Conservation (phyloP, 1,140 invertebrate species). For the Drosophila bifasciata region DNA sequence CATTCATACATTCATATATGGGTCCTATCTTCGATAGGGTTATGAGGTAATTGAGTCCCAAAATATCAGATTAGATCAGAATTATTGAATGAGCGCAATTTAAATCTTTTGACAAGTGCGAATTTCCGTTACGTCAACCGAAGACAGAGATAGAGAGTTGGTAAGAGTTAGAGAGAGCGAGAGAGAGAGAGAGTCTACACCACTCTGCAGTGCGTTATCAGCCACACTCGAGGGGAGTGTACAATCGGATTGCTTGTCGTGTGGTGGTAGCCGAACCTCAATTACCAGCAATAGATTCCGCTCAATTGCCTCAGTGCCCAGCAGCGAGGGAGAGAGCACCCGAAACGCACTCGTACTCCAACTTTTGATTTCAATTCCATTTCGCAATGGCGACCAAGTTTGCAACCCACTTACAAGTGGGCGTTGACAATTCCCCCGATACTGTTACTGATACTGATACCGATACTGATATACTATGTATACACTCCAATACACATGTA, state of each 20-base stretch:
- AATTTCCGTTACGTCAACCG: slow-evolving; percentile 62
- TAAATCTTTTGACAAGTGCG: slow-evolving; percentile 47
- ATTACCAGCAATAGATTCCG: slow-evolving; percentile 31
- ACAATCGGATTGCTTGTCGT: slow-evolving; percentile 44
- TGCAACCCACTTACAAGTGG: slow-evolving; percentile 53
- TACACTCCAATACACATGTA: slow-evolving; percentile 23
- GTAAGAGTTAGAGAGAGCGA: too few species aligned
- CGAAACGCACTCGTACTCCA: neutral
- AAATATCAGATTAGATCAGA: slow-evolving; percentile 50
- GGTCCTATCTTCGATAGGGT: neutral
- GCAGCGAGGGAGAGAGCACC: neutral
- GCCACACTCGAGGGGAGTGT: neutral
- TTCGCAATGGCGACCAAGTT: slow-evolving; percentile 34
- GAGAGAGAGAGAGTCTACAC: too few species aligned
- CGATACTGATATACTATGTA: slow-evolving; percentile 14
- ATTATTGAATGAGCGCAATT: slow-evolving; percentile 46
- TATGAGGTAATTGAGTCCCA: slow-evolving; percentile 43
- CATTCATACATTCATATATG: neutral
- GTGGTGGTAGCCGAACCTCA: neutral
- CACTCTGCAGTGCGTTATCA: too few species aligned
- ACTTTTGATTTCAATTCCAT: neutral
- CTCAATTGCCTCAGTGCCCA: slow-evolving; percentile 50
- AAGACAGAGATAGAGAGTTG: neutral
- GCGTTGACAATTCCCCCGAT: slow-evolving; percentile 53
- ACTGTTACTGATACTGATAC: neutral